phyloP scores from a whole-genome alignment of 2,113 vertebrate species.

The Stictonetta naevosa region DNA sequence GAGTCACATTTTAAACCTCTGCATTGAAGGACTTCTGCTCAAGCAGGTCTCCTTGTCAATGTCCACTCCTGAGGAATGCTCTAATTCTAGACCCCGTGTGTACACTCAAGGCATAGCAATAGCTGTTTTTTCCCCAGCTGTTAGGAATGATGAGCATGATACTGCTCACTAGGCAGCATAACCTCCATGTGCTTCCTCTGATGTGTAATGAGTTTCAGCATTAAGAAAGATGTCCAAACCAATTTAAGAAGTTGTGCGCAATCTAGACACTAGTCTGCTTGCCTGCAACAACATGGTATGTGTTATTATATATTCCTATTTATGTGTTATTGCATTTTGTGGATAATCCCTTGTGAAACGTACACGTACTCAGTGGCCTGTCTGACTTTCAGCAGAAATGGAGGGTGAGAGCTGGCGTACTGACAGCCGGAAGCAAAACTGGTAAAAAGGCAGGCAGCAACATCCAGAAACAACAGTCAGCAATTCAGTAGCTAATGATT shows the following conservation, averaged over 20 bases:
- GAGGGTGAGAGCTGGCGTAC: not conserved
- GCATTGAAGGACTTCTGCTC: not conserved
- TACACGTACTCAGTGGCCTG: not conserved
- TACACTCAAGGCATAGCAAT: not conserved
- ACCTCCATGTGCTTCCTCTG: not conserved
- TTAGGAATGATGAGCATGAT: not conserved
- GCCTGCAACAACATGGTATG: not conserved
- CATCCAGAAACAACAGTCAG: not conserved
- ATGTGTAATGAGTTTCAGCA: not conserved
- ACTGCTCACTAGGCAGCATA: not conserved
- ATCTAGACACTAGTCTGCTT: not conserved
- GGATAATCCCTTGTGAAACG: rapidly evolving
- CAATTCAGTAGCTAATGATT: not conserved
- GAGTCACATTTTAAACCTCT: not conserved
- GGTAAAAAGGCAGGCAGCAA: not conserved
- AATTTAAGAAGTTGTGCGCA: not conserved
- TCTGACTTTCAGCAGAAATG: not conserved
- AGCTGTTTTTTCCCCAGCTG: not conserved
- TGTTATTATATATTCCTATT: too few relatives aligned
- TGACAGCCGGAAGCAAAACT: not conserved
- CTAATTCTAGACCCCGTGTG: not conserved
- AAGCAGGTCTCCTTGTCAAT: not conserved
- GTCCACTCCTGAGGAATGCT: not conserved
- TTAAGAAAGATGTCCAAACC: not conserved
- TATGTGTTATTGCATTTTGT: not conserved